A percentile compares a stretch with the other conserved stretches of the same genome.
Conservation (phyloP, 2,797 vertebrate genomes). For the Malurus splendens region DNA sequence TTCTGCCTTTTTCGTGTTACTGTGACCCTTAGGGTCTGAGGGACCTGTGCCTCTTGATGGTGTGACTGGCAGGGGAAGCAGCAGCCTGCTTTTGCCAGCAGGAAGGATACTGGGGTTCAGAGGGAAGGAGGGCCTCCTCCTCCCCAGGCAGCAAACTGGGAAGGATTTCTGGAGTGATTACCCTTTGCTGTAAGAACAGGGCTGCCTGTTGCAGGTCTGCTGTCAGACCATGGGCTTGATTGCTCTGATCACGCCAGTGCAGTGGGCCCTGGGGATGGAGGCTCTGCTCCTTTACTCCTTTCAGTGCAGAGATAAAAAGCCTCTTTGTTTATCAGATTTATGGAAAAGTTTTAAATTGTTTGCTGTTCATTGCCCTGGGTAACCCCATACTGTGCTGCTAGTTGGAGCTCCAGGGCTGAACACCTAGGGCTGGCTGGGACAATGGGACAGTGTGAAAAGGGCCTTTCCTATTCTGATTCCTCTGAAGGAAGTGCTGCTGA, state of each 20-base stretch:
- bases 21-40: neutral
- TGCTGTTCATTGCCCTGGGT: neutral
- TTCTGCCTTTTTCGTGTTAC: neutral
- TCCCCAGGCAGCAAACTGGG: neutral
- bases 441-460: neutral
- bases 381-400: neutral
- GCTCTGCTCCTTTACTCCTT: neutral
- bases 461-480: neutral
- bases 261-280: neutral
- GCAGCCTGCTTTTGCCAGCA: neutral
- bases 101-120: neutral
- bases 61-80: neutral
- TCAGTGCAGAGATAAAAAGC: slow-evolving; percentile 12
- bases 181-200: neutral
- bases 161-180: neutral
- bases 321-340: slow-evolving; percentile 46
- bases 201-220: neutral
- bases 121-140: neutral
- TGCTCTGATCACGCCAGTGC: neutral
- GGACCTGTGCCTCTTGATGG: neutral
- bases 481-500: neutral
- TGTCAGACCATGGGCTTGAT: neutral
- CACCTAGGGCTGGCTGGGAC: slow-evolving; percentile 5
- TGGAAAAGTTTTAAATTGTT: slow-evolving; percentile 39
- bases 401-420: neutral